A percentile compares a stretch with the other conserved stretches of the same genome.
phyloP scores from a whole-genome alignment of 2,113 vertebrate genomes.

The Rhinogobius similis region DNA sequence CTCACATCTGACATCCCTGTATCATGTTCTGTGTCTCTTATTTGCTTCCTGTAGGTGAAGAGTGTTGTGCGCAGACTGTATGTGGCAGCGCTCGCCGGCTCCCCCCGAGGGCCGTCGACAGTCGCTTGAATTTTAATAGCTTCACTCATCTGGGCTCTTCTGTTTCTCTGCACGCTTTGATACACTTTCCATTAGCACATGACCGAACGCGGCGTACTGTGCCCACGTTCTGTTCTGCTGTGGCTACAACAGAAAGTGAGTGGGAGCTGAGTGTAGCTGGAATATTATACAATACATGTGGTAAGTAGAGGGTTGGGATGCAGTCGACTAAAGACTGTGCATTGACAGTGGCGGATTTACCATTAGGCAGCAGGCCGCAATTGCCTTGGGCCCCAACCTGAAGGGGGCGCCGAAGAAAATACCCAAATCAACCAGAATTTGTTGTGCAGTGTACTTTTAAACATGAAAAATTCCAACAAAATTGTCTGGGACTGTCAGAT shows the following conservation, averaged over 20 bases:
- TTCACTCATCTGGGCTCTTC: slow-evolving; percentile 35
- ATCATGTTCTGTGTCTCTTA: slow-evolving; percentile 16
- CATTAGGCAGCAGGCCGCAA: no score
- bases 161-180: slow-evolving; percentile 51
- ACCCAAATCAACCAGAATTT: no score
- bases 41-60: slow-evolving; percentile 33
- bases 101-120: slow-evolving; percentile 36
- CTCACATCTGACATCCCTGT: slow-evolving; percentile 5
- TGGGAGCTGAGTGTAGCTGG: slow-evolving; percentile 23
- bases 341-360: no score
- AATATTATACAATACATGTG: slow-evolving; percentile 16
- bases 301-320: background rate
- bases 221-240: slow-evolving; percentile 35
- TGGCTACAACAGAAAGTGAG: slow-evolving; percentile 14
- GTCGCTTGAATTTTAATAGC: slow-evolving; percentile 51
- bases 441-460: no score
- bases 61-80: slow-evolving; percentile 40
- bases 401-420: no score
- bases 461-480: no score
- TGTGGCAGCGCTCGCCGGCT: slow-evolving; percentile 5
- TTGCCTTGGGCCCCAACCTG: no score
- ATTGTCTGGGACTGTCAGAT: no score
- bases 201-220: slow-evolving; percentile 10
- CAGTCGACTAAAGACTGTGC: no score
- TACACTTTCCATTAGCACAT: slow-evolving; percentile 44